Evolutionary conservation across 2,888 invertebrate genomes (phyloP).

Genomic region (Eilema depressum): DNA sequence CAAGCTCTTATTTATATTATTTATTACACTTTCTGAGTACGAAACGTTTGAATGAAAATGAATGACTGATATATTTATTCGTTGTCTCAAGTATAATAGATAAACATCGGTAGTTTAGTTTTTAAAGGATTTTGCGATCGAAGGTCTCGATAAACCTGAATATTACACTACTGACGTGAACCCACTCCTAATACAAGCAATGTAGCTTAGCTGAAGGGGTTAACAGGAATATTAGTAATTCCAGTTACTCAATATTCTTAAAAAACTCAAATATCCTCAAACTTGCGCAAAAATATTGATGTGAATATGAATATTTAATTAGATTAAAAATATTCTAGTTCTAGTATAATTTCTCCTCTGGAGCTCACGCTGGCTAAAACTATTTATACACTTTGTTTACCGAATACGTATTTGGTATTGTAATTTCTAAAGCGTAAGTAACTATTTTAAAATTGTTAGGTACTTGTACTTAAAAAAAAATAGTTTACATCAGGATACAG

Average conservation of each 20-base stretch:
- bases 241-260: too few species aligned
- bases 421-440: background rate
- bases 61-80: constrained; percentile 7
- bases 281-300: background rate
- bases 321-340: background rate
- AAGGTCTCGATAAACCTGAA: too few species aligned
- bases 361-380: background rate
- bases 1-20: constrained; percentile 20
- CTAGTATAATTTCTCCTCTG: background rate
- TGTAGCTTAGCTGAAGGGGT: too few species aligned
- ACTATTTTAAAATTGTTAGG: too few species aligned
- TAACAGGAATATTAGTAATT: too few species aligned
- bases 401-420: background rate
- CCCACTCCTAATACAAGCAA: too few species aligned
- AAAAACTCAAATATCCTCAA: background rate
- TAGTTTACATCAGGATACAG: background rate
- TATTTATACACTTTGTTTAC: background rate
- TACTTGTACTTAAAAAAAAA: too few species aligned
- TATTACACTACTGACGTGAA: too few species aligned
- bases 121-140: too few species aligned
- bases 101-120: too few species aligned
- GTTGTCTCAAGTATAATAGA: background rate
- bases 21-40: constrained; percentile 2
- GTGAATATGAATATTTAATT: too few species aligned
- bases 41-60: constrained; percentile 1